A percentile compares a stretch with the other conserved stretches of the same genome.
These are phyloP conservation scores for Pelecanus crispus DNA, from an alignment of 2,113 vertebrate genomes.

Conservation along the genomic window DNA sequence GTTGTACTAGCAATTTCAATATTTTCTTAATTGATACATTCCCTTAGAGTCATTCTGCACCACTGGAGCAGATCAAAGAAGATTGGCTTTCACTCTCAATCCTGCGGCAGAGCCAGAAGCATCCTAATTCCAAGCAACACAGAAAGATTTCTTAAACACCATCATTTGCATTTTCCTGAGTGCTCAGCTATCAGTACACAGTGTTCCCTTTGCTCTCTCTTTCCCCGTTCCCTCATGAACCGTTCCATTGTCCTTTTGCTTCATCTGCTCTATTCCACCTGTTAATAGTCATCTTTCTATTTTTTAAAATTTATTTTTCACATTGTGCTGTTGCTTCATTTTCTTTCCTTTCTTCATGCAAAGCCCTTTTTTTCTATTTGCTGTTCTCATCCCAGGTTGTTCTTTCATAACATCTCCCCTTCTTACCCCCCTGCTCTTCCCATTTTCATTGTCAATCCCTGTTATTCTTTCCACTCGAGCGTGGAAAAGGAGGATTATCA, in stretches of 20 bases:
- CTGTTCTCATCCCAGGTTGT: fast-evolving
- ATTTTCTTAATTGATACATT: slow-evolving; percentile 59
- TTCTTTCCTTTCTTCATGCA: neutral
- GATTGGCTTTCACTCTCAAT: slow-evolving; percentile 22
- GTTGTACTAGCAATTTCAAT: slow-evolving; percentile 19
- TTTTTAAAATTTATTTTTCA: neutral
- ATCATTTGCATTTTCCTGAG: slow-evolving; percentile 28
- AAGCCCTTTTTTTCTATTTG: neutral
- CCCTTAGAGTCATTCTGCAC: slow-evolving; percentile 32
- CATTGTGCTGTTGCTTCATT: neutral
- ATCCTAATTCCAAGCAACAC: slow-evolving; percentile 13
- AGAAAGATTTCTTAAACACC: slow-evolving; percentile 13
- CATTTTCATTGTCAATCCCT: neutral
- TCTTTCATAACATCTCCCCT: neutral
- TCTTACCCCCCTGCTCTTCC: neutral
- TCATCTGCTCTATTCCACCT: neutral
- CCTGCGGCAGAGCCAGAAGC: slow-evolving; percentile 6
- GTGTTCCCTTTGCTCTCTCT: neutral
- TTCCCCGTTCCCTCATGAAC: neutral
- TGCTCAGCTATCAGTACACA: neutral
- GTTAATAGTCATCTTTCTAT: neutral
- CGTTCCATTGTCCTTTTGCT: neutral
- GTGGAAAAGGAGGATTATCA: neutral
- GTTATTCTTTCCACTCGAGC: neutral
- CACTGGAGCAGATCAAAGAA: slow-evolving; percentile 50